Conservation (phyloP, 2,797 vertebrate genomes). For the Pangasius larnaudii region DNA sequence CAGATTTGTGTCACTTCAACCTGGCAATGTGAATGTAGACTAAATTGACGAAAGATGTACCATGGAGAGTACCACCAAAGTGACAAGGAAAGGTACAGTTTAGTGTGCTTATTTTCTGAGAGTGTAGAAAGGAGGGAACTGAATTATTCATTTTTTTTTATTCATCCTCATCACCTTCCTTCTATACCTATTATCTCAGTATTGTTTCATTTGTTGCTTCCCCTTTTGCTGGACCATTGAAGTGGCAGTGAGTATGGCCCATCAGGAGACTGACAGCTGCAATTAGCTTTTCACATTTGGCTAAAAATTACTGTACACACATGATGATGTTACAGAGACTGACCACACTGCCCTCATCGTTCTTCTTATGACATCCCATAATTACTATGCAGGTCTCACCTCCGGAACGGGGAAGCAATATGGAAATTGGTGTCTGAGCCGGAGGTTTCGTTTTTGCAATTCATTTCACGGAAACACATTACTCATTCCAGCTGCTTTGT, state of each 20-base stretch:
- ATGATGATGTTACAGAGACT: constrained; percentile 61
- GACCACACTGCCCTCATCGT: constrained; percentile 53
- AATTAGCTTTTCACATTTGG: constrained; percentile 59
- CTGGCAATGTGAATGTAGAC: background rate
- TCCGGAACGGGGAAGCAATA: background rate
- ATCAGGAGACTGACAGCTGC: constrained; percentile 61
- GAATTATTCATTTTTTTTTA: background rate
- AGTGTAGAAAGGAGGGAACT: background rate
- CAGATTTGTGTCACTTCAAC: background rate
- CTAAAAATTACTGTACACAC: constrained; percentile 59
- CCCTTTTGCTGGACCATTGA: constrained; percentile 43
- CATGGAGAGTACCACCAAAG: background rate
- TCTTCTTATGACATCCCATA: constrained; percentile 50
- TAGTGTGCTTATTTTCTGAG: background rate
- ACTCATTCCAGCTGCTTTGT: constrained; percentile 27
- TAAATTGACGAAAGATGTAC: background rate
- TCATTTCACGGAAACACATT: constrained; percentile 37
- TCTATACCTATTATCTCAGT: constrained; percentile 18
- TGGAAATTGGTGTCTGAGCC: constrained; percentile 7
- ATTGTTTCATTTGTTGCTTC: constrained; percentile 39
- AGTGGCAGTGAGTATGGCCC: constrained; percentile 50
- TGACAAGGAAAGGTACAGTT: background rate
- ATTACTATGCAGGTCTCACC: constrained; percentile 50
- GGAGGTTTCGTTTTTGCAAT: constrained; percentile 10
- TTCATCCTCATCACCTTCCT: background rate